Evolutionary conservation across 2,797 vertebrate species (phyloP).

Genomic region (Cossypha polioptera): DNA sequence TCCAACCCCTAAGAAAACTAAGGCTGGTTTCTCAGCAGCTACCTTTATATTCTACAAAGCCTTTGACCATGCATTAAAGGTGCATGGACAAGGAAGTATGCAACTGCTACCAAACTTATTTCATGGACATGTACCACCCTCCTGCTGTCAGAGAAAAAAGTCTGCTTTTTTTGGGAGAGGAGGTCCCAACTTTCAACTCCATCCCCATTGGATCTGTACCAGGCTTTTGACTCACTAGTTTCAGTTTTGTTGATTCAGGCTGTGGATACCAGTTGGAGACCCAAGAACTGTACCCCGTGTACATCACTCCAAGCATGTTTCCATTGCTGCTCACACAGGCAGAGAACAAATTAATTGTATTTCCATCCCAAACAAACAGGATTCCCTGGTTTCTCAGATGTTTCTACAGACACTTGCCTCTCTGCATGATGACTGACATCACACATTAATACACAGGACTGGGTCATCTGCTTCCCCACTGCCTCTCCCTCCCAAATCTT

Average conservation of each 20-base stretch:
- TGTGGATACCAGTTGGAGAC: not conserved
- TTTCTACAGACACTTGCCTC: not conserved
- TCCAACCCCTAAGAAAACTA: not conserved
- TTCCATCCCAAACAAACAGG: not conserved
- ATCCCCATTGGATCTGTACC: not conserved
- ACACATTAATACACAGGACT: not conserved
- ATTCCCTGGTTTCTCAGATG: not conserved
- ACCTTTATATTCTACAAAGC: not conserved
- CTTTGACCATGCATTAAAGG: not conserved
- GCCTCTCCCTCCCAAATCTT: not conserved
- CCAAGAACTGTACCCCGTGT: not conserved
- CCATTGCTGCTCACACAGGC: not conserved
- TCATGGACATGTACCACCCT: not conserved
- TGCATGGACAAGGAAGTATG: not conserved
- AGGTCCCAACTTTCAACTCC: not conserved
- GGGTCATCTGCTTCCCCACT: not conserved
- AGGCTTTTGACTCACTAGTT: not conserved
- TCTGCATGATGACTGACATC: not conserved
- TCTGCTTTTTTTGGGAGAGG: not conserved
- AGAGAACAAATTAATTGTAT: not conserved
- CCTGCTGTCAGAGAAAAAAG: not conserved
- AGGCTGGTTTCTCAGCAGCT: not conserved
- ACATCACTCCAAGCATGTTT: fast-evolving
- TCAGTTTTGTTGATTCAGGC: not conserved
- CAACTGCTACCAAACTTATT: not conserved